Conservation (phyloP, 2,888 invertebrate species). For the Trichogramma dendrolimi region DNA sequence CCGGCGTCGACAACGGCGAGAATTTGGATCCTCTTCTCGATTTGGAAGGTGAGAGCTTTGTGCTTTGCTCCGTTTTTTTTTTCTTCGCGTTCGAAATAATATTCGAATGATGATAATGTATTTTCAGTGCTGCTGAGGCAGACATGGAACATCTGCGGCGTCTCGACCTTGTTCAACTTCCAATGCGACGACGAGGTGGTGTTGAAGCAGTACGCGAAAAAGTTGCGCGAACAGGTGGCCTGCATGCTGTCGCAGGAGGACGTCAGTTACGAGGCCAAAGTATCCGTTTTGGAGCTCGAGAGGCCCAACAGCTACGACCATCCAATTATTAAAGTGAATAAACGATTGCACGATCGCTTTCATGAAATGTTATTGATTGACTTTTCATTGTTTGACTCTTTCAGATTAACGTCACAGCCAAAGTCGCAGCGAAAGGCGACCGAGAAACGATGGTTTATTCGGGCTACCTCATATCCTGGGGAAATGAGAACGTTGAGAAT, state of each 20-base stretch:
- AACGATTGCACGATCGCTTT: not conserved
- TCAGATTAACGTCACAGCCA: constrained; percentile 20
- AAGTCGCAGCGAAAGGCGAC: constrained; percentile 13
- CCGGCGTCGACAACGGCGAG: not conserved
- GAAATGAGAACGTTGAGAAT: constrained; percentile 22
- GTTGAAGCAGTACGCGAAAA: constrained; percentile 46
- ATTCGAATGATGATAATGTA: not conserved
- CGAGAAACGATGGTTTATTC: constrained; percentile 38
- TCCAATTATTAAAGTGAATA: constrained; percentile 37
- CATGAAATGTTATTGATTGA: not conserved
- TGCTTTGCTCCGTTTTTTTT: not conserved
- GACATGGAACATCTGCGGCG: constrained; percentile 46
- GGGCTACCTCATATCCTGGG: constrained; percentile 46
- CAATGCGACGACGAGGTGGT: constrained; percentile 35
- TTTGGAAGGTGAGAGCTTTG: constrained; percentile 11
- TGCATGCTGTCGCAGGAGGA: constrained; percentile 38
- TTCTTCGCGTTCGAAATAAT: not conserved
- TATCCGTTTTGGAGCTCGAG: constrained; percentile 33
- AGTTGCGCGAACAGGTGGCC: constrained; percentile 45
- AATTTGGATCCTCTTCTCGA: not conserved
- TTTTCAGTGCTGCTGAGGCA: constrained; percentile 40
- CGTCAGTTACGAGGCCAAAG: constrained; percentile 39
- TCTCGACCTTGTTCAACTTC: constrained; percentile 45
- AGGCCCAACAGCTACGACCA: constrained; percentile 34
- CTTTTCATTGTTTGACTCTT: not conserved